Percentiles rank a stretch among this genome's conserved stretches.
Conservation (phyloP, 2,113 vertebrate genomes). For the Noctilio leporinus region DNA sequence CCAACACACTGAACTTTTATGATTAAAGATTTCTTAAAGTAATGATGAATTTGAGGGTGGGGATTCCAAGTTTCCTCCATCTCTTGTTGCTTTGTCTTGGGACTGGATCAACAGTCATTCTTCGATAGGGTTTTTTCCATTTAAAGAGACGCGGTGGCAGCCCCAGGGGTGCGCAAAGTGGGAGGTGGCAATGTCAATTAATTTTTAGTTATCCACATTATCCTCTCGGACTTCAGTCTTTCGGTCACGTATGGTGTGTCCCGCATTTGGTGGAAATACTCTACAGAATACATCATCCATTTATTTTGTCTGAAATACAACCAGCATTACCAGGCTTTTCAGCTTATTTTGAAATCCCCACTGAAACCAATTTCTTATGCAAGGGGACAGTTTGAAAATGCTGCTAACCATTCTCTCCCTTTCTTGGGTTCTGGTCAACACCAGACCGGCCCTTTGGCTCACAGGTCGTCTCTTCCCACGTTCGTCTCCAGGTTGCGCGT, state of each 20-base stretch:
- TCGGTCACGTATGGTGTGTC: not conserved
- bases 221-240: not conserved
- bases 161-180: not conserved
- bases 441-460: not conserved
- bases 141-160: not conserved
- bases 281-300: not conserved
- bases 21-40: not conserved
- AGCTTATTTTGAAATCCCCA: not conserved
- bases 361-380: not conserved
- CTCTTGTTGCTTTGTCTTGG: not conserved
- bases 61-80: not conserved
- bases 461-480: not conserved
- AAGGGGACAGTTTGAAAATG: not conserved
- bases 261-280: not conserved
- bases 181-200: not conserved
- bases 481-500: not conserved
- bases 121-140: not conserved
- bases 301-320: not conserved
- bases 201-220: not conserved
- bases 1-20: not conserved
- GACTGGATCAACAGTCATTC: not conserved
- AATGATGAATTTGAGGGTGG: too few relatives aligned
- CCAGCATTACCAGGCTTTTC: not conserved
- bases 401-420: not conserved
- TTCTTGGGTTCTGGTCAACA: not conserved